Evolutionary conservation across 2,888 invertebrate genomes (phyloP).

Genomic region (Aleiodes leptofemur): DNA sequence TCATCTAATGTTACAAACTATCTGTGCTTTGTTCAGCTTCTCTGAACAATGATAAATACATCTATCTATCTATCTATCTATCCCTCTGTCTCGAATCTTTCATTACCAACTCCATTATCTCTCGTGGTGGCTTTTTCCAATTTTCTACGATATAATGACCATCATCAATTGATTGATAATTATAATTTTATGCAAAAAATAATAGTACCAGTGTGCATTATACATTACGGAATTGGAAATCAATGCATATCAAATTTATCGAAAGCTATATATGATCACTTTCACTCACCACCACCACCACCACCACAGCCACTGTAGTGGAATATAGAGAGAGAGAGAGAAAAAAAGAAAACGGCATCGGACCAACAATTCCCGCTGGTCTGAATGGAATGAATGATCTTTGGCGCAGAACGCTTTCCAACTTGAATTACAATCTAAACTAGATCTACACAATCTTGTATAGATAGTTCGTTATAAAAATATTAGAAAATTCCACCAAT

Average conservation of each 20-base stretch:
- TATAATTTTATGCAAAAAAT: neutral
- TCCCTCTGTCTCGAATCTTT: too few species aligned
- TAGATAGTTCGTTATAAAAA: too few species aligned
- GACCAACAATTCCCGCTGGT: neutral
- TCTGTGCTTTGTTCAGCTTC: too few species aligned
- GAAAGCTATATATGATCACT: slow-evolving; percentile 34
- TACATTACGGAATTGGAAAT: slow-evolving; percentile 11
- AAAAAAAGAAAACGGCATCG: slow-evolving; percentile 11
- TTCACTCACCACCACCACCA: slow-evolving; percentile 48
- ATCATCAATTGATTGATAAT: neutral
- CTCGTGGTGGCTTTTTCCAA: too few species aligned
- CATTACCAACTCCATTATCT: too few species aligned
- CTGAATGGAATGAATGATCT: slow-evolving; percentile 12
- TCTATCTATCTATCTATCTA: too few species aligned
- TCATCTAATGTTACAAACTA: too few species aligned
- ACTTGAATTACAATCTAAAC: slow-evolving; percentile 3
- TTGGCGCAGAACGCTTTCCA: slow-evolving; percentile 6
- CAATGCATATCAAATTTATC: neutral
- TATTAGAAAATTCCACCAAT: too few species aligned
- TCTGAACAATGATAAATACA: too few species aligned
- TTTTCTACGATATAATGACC: neutral
- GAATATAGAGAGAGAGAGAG: neutral
- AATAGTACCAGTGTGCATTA: neutral
- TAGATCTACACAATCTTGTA: neutral
- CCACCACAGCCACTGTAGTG: slow-evolving; percentile 26